phyloP scores from a whole-genome alignment of 1,140 invertebrate species.

The Sycobia sp. region DNA sequence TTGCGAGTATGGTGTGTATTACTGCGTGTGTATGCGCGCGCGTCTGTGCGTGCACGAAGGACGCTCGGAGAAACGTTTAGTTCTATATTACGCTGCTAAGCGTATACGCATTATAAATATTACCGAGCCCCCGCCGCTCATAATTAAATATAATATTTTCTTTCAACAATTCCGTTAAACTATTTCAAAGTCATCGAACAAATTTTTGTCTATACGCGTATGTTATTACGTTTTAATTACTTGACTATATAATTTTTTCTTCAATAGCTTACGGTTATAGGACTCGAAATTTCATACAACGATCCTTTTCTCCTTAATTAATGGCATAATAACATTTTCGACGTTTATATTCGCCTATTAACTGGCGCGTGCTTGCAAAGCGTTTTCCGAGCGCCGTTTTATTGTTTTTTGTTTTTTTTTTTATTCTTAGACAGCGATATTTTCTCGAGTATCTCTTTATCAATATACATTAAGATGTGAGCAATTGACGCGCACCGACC shows the following conservation, averaged over 20 bases:
- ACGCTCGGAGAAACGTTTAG: conserved; percentile 10
- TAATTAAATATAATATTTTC: conserved; percentile 14
- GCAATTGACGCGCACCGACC: conserved; percentile 39
- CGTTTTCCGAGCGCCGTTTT: neutral
- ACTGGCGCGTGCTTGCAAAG: too few species aligned
- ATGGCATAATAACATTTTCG: conserved; percentile 6
- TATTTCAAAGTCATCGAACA: conserved; percentile 17
- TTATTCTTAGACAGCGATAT: too few species aligned
- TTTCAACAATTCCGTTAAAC: conserved; percentile 19
- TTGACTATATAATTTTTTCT: too few species aligned
- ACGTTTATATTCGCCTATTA: neutral
- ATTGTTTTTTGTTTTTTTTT: conserved; percentile 1
- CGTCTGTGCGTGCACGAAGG: neutral
- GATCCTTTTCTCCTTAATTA: conserved; percentile 12
- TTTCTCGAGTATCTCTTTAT: too few species aligned
- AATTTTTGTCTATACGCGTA: neutral
- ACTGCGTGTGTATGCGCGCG: conserved; percentile 2
- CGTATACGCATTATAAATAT: too few species aligned
- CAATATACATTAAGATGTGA: conserved; percentile 35
- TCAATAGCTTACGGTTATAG: neutral
- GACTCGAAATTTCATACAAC: conserved; percentile 12
- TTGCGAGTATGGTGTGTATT: neutral
- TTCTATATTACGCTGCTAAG: too few species aligned
- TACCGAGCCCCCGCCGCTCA: neutral
- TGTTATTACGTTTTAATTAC: too few species aligned